Evolutionary conservation across 2,797 vertebrate species (phyloP).

Genomic region (Sebastes diaconus): DNA sequence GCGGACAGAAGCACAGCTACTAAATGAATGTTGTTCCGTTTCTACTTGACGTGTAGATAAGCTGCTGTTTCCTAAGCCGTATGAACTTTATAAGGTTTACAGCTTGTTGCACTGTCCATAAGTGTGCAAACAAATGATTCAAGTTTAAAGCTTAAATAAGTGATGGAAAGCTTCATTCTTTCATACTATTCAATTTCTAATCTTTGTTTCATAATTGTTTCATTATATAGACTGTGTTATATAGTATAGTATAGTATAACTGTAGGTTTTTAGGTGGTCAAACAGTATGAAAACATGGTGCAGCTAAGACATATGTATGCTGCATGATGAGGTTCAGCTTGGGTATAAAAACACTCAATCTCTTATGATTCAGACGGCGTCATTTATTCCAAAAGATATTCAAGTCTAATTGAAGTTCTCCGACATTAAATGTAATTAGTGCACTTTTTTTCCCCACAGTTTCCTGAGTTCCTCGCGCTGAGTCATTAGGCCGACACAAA

Average conservation of each 20-base stretch:
- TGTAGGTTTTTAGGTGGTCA: background rate
- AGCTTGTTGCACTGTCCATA: rapidly evolving
- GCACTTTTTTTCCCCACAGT: background rate
- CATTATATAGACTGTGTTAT: too few species aligned
- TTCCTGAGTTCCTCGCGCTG: background rate
- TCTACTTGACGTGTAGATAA: background rate
- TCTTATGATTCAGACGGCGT: background rate
- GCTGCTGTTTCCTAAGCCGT: background rate
- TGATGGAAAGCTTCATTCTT: too few species aligned
- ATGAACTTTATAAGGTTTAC: too few species aligned
- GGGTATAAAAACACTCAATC: background rate
- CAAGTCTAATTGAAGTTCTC: conserved; percentile 25
- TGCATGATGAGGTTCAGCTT: background rate
- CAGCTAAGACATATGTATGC: background rate
- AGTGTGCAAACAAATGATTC: too few species aligned
- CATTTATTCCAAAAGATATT: conserved; percentile 14
- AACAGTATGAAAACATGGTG: background rate
- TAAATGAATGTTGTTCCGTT: too few species aligned
- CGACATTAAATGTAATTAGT: conserved; percentile 7
- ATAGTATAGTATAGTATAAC: background rate
- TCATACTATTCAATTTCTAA: too few species aligned
- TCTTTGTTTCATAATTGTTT: too few species aligned
- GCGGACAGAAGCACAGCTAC: too few species aligned
- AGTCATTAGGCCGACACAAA: background rate
- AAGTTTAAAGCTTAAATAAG: too few species aligned